Conservation (phyloP, 2,888 invertebrate species). For the Hofmannophila pseudospretella region DNA sequence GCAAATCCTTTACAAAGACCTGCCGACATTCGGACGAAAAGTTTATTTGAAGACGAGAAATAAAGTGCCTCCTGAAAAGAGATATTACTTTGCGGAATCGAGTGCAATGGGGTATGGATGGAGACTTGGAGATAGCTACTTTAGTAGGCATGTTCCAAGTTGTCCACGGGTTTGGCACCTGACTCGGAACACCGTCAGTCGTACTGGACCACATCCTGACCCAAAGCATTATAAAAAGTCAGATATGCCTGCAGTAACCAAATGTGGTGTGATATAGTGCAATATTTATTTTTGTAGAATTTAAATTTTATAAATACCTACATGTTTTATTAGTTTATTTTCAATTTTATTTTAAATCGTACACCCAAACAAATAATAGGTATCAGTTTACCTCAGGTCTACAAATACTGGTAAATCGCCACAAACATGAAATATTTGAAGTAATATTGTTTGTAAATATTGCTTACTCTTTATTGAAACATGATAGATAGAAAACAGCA, state of each 20-base stretch:
- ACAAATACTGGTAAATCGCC: background rate
- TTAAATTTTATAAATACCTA: no score
- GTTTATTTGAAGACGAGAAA: constrained; percentile 34
- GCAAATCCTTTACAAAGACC: constrained; percentile 33
- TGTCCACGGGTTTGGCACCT: constrained; percentile 32
- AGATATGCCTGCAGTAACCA: background rate
- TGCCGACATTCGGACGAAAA: constrained; percentile 33
- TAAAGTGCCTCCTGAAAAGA: constrained; percentile 33
- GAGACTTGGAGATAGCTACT: constrained; percentile 36
- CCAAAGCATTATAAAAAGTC: constrained; percentile 17
- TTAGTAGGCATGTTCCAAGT: constrained; percentile 19
- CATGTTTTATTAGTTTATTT: no score
- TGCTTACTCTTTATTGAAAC: no score
- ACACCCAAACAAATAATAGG: no score
- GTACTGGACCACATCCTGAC: constrained; percentile 26
- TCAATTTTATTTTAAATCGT: no score
- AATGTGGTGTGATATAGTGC: background rate
- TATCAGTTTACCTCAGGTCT: no score
- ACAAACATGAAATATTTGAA: no score
- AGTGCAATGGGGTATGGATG: constrained; percentile 38
- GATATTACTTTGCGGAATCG: constrained; percentile 36
- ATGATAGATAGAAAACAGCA: no score
- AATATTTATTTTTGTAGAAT: background rate
- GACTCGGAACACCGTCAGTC: constrained; percentile 18
- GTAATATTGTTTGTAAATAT: no score